Percentiles rank a stretch among this genome's conserved stretches.
Evolutionary conservation across 2,797 vertebrate species (phyloP).

Genomic region (Sphenopsis melanotis): DNA sequence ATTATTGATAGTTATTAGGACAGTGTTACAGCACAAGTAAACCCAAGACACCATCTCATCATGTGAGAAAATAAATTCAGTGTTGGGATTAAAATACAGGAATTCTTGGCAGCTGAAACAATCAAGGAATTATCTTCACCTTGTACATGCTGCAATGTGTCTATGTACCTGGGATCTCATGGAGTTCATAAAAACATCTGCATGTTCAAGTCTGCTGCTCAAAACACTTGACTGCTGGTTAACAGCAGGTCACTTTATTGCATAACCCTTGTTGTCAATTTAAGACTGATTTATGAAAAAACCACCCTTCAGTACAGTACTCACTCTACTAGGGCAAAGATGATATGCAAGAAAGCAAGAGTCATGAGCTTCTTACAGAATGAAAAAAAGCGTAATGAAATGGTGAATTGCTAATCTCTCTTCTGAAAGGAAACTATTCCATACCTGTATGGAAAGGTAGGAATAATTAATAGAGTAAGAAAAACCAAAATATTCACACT

Average conservation of each 20-base stretch:
- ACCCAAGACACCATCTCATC: background rate
- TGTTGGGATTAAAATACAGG: background rate
- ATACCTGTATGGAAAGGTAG: background rate
- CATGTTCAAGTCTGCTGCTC: background rate
- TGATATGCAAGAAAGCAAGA: background rate
- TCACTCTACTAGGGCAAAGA: background rate
- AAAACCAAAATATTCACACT: background rate
- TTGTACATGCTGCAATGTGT: background rate
- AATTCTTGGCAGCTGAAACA: background rate
- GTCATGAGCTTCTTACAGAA: background rate
- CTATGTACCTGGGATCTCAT: background rate
- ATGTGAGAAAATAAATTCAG: background rate
- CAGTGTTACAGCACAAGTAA: background rate
- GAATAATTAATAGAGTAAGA: background rate
- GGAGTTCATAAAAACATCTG: background rate
- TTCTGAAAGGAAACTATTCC: background rate
- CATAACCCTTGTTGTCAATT: background rate
- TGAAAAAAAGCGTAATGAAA: background rate
- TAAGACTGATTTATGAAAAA: background rate
- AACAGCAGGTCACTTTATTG: conserved; percentile 8
- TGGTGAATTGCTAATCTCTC: background rate
- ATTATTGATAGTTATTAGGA: background rate
- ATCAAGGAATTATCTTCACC: background rate
- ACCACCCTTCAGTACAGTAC: background rate
- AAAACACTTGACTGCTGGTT: background rate